Base-by-base conservation (phyloP, 1,140 invertebrate species). In the Microplitis demolitor region DNA sequence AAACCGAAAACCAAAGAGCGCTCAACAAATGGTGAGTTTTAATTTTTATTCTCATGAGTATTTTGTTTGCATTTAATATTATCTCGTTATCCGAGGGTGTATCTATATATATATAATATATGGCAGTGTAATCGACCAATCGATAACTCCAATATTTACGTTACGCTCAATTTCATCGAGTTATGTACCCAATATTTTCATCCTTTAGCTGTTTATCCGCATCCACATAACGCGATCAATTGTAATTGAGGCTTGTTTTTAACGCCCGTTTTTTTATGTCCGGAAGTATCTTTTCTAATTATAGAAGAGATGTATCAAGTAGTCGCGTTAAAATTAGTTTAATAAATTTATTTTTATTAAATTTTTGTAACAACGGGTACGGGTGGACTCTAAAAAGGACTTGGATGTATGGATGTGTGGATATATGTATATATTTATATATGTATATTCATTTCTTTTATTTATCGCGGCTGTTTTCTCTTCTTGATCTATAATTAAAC, bases 11-110 rank as follows among this genome's bases (percentile, higher is more conserved):
- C 96, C 96, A 11, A 95, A 95, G 81, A 96, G 90, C 77, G 91
- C 93, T 31, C 90, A 94, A 79, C 95, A 97, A 92, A 97, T 97
- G 95, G 96, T 97, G 85, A 94, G 94, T 92, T 71, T 35, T 72
- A 24, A 8, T 11, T 24, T 58, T 16, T 31, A 24, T 58, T 9
- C 4, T 58, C 5, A 58, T 24, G 24, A 58, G 24, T 4, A 31
- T 16, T 58, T 58, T 24, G 4, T 9, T 31, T 24, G 31, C 16
- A 9, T 9, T 24, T 24, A 58, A 58, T 11, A 58, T 24, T 58
- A 24, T 58, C 16, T 58, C 5, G 53, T 54, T 54, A 54, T 50
- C 39, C 39, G 39, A 45, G 6, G 6, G 39, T 11, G 5, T 45
- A 2, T 24, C 0, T 24, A 24, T 24, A 1, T 24, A 24, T 24